Percentiles rank a stretch among this genome's conserved stretches.
Conservation (phyloP, 2,888 invertebrate genomes). For the Pristionchus mayeri region DNA sequence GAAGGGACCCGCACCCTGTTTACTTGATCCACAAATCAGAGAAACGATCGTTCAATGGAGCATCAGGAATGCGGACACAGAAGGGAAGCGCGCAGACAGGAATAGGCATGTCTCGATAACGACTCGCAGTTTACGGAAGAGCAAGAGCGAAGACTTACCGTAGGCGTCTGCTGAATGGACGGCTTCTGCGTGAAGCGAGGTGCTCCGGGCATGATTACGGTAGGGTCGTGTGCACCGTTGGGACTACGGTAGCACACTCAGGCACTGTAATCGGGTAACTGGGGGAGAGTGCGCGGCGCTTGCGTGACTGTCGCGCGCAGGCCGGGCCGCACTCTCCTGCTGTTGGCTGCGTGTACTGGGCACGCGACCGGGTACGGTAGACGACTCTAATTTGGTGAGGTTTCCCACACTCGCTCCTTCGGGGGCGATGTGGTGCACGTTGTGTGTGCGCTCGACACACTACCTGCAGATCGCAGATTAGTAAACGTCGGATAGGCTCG, state of each 20-base stretch:
- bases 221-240: conserved; percentile 26
- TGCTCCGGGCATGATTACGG: conserved; percentile 80
- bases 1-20: conserved; percentile 30
- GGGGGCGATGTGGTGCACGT: conserved; percentile 10
- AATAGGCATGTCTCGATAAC: not conserved
- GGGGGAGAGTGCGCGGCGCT: conserved; percentile 46
- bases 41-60: not conserved
- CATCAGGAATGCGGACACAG: not conserved
- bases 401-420: conserved; percentile 18
- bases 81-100: not conserved
- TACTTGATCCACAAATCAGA: conserved; percentile 15
- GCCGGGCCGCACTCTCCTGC: conserved; percentile 19
- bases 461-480: not conserved
- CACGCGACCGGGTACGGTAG: not conserved
- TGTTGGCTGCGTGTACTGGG: not conserved
- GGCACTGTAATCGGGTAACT: not conserved
- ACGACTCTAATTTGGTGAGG: conserved; percentile 15
- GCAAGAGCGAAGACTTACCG: conserved; percentile 55
- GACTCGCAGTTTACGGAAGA: not conserved
- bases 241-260: conserved; percentile 29
- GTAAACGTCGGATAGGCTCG: not conserved
- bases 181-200: conserved; percentile 98
- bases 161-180: conserved; percentile 90
- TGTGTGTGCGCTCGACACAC: conserved; percentile 33
- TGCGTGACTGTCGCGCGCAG: conserved; percentile 24